phyloP scores from a whole-genome alignment of 2,113 vertebrate genomes.

The Paramisgurnus dabryanus region DNA sequence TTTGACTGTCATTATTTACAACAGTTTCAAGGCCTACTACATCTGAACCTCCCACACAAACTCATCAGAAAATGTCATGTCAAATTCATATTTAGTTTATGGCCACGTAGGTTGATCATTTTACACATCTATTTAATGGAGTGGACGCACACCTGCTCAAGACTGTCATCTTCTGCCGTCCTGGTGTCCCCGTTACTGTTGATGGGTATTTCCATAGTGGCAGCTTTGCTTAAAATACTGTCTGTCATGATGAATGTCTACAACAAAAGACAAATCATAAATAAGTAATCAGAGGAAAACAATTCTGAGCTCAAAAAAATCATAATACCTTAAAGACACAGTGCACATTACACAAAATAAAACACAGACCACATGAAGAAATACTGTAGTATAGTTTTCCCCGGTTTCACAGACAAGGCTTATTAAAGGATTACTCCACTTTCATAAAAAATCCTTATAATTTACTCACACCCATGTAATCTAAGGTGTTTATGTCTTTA shows the following conservation, averaged over 20 bases:
- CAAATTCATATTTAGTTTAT: background rate
- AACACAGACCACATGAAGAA: too few relatives aligned
- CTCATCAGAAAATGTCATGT: background rate
- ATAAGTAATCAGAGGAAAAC: background rate
- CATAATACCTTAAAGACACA: too few relatives aligned
- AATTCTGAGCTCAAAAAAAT: too few relatives aligned
- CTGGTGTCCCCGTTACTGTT: constrained; percentile 91
- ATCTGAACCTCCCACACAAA: too few relatives aligned
- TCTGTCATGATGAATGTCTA: constrained; percentile 84
- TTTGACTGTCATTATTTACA: constrained; percentile 24
- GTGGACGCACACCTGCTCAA: constrained; percentile 85
- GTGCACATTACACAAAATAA: too few relatives aligned
- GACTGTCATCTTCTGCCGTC: constrained; percentile 84
- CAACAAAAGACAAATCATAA: constrained; percentile 17
- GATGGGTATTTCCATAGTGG: constrained; percentile 98
- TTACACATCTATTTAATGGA: background rate
- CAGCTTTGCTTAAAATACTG: constrained; percentile 92
- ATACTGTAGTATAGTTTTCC: too few relatives aligned
- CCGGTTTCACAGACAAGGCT: too few relatives aligned
- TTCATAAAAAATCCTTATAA: too few relatives aligned
- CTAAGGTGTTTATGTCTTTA: too few relatives aligned
- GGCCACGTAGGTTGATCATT: background rate
- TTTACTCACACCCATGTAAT: too few relatives aligned
- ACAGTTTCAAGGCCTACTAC: background rate
- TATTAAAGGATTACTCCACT: too few relatives aligned